phyloP scores from a whole-genome alignment of 2,797 vertebrate genomes.

The Acanthiza pusilla region DNA sequence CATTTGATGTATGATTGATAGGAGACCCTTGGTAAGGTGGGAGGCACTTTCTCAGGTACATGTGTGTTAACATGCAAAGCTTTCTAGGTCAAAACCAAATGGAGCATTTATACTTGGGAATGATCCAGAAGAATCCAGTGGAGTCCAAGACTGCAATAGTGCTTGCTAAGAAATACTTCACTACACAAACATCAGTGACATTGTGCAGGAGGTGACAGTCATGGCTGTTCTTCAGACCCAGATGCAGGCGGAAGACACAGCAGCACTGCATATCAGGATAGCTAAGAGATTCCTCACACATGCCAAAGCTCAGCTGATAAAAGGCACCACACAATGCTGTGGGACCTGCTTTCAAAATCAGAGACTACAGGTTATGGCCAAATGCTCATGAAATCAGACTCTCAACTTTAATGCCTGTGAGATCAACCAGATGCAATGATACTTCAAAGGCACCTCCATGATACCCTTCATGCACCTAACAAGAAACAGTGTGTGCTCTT shows the following conservation, averaged over 20 bases:
- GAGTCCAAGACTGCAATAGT: neutral
- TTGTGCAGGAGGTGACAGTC: neutral
- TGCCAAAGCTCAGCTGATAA: neutral
- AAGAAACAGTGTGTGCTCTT: neutral
- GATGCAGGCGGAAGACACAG: neutral
- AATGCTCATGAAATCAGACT: neutral
- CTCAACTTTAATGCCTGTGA: neutral
- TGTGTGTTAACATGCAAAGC: neutral
- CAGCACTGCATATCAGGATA: neutral
- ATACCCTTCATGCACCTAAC: neutral
- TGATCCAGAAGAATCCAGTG: neutral
- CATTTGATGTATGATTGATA: neutral
- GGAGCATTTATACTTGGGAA: neutral
- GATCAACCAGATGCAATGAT: neutral
- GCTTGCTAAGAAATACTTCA: neutral
- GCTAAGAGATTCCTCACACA: neutral
- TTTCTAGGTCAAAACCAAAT: neutral
- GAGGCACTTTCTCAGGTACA: neutral
- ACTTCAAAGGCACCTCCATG: neutral
- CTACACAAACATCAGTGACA: neutral
- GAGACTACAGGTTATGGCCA: neutral
- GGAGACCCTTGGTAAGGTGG: neutral
- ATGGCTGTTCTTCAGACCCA: neutral
- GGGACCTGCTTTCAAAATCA: neutral
- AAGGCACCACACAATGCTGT: neutral